Evolutionary conservation across 2,113 vertebrate species (phyloP), one percentile per base, ranked within the genome.

Genomic region (Lamprotornis superbus): DNA sequence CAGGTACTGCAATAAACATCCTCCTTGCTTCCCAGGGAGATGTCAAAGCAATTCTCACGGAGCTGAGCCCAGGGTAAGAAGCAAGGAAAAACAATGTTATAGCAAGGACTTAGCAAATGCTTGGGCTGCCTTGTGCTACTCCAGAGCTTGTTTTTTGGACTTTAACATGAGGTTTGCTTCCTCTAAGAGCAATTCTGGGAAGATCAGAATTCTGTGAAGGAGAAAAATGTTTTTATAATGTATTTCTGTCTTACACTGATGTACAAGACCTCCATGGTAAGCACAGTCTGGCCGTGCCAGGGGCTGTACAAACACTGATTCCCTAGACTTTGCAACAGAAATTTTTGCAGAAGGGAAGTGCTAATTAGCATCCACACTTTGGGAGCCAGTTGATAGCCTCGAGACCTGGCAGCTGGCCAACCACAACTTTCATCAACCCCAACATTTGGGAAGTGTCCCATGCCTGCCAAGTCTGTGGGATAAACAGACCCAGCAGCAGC

Each of bases 391-490:
- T 12, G 37, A 33, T 52, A 42, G 67, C 90, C 85, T 42, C 0
- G 3, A 55, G 81, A 71, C 70, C 73, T 85, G 92, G 90, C 88
- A 37, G 64, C 59, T n/a, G 59, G 53, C 85, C 83, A 95, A 75
- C 40, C 71, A 42, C 83, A 86, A 93, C 75, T 97, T 94, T 24
- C 47, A 64, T 30, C 85, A 64, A 31, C 68, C 79, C 57, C 35
- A 27, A 75, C 68, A 3, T 80, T 77, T 55, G 79, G 88, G 80
- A 83, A 74, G 86, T 22, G 42, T 64, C 90, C 85, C 44, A 50
- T 19, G 85, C 55, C 82, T 88, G 93, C 92, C 90, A 87, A 87
- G 37, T 79, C 52, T 64, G 70, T 8, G 78, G 94, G 67, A 97
- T 88, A 93, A 94, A 88, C 90, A 95, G 82, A 49, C 15, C 57